Conservation (phyloP, 2,113 vertebrate species). For the Trogon melanurus region DNA sequence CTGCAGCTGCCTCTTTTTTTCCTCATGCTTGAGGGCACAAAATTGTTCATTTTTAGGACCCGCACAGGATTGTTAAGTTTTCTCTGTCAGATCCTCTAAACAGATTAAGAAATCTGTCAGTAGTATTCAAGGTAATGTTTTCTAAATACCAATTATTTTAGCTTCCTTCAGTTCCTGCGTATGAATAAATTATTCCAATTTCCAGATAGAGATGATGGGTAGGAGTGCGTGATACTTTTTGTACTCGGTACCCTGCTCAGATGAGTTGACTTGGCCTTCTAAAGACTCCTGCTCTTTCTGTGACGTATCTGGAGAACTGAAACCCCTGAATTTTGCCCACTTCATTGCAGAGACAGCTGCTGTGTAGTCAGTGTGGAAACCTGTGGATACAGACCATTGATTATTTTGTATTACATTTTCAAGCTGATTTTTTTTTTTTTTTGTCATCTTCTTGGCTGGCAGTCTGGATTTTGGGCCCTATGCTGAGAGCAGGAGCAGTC, state of each 20-base stretch:
- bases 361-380: not conserved
- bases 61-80: not conserved
- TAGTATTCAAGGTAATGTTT: not conserved
- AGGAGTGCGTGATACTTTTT: not conserved
- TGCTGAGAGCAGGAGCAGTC: too few relatives aligned
- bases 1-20: not conserved
- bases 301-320: not conserved
- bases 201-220: not conserved
- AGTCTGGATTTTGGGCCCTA: too few relatives aligned
- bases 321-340: not conserved
- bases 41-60: not conserved
- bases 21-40: accelerated
- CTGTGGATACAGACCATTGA: not conserved
- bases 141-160: not conserved
- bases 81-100: not conserved
- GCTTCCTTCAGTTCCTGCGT: not conserved
- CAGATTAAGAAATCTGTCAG: not conserved
- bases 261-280: not conserved
- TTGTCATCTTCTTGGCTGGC: not conserved
- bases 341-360: not conserved
- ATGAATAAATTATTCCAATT: not conserved
- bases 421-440: not conserved
- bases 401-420: not conserved
- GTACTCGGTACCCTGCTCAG: not conserved
- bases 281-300: not conserved